Conservation (phyloP, 2,888 invertebrate genomes). For the Lamellibrachia columna region DNA sequence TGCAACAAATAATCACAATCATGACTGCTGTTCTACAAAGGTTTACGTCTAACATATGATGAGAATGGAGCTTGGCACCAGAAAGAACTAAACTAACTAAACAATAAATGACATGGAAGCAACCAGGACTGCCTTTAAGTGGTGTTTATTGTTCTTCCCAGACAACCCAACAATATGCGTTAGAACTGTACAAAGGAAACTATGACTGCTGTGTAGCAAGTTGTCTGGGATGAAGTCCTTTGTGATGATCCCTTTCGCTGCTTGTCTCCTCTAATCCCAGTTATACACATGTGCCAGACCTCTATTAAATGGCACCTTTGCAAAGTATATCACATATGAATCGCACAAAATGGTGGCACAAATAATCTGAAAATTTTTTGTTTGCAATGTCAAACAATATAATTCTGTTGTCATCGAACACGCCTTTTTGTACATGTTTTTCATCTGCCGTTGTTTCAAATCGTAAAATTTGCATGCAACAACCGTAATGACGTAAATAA, state of each 20-base stretch:
- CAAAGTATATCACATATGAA: too few species aligned
- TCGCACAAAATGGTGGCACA: too few species aligned
- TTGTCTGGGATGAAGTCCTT: neutral
- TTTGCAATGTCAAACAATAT: too few species aligned
- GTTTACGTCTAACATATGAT: neutral
- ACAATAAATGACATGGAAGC: neutral
- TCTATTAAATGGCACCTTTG: too few species aligned
- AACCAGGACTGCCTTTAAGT: neutral
- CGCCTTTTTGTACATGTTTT: too few species aligned
- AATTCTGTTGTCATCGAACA: too few species aligned
- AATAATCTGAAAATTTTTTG: too few species aligned
- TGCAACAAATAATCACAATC: conserved; percentile 13
- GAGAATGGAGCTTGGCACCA: neutral
- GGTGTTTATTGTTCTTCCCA: neutral
- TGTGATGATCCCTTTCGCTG: neutral
- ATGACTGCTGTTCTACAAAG: conserved; percentile 1
- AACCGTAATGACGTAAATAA: too few species aligned
- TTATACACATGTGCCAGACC: too few species aligned
- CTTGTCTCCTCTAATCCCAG: neutral
- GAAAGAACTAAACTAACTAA: neutral
- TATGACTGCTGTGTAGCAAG: neutral
- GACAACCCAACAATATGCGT: neutral
- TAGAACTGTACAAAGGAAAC: neutral
- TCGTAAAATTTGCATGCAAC: too few species aligned
- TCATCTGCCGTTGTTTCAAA: too few species aligned